Base-by-base conservation (phyloP, 2,797 vertebrate genomes). In the Oreochromis mossambicus region DNA sequence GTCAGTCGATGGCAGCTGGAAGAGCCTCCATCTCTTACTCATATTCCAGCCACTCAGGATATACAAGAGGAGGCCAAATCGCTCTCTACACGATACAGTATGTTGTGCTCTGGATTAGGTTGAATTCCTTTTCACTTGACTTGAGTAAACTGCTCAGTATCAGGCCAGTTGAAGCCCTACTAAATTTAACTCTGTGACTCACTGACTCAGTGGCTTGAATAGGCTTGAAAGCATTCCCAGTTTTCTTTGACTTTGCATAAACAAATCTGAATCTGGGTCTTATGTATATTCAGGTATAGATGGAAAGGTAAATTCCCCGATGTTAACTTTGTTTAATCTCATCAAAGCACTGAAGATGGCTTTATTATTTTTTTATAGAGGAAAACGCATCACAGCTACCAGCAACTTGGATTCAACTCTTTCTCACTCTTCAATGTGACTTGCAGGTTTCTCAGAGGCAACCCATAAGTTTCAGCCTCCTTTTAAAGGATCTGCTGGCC, bases 11-110 rank as follows among this genome's bases (percentile, higher is more conserved):
- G 97, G 97, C 96, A 95, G 87, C 88, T 97, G 86, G 95, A 96
- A 80, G 92, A 95, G 80, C 95, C 97, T 90, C 97, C 97, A 82
- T 89, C 94, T 87, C 90, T 97, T 94, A 96, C 95, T 84, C 96
- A 97, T 95, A 97, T 98, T 95, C 97, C 97, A 94, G 61, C 92
- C 79, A 96, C 95, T 89, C 97, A 97, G 55, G 93, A 96, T 19
- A 95, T 98, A 88, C 97, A 97, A 87, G 93, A 94, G 83, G 97
- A 98, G 88, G 92, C 97, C 90, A 95, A 96, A 93, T 88, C 88
- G 85, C 73, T 86, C 83, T 86, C 90, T 50, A 70, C 88, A 55
- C 85, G 82, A 17, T 89, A 91, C 92, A 96, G 97, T 98, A 97
- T 96, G 95, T 95, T 92, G 66, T 87, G 61, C 54, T 86, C 50